Base-by-base conservation (phyloP, 2,888 invertebrate genomes). In the Bhutanitis thaidina region DNA sequence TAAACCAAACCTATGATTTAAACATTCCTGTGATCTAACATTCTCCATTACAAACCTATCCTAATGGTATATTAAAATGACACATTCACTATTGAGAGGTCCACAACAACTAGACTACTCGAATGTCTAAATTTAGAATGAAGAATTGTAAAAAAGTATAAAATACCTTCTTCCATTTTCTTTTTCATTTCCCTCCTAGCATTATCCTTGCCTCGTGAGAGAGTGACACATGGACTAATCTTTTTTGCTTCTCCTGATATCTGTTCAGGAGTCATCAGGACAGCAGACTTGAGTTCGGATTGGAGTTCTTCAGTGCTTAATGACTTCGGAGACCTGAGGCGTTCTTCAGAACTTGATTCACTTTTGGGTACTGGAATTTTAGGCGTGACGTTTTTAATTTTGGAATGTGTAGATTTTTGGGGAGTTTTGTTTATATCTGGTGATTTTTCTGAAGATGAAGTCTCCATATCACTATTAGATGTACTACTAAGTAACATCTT, bases 191-290 rank as follows among this genome's bases (percentile, higher is more conserved):
- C 93, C 40, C 80, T 90, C 29, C 92, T 77, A 0, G 91, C 91
- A 58, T 90, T 92, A 1, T 76, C 81, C 59, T 93, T 93, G 0
- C 93, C 93, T 15, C 93, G 73, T 0, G 91, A 91, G 46, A 90
- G 63, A 0, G 92, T 92, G 0, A 93, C 89, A 67, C 87, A 91
- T 1, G 66, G 66, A 54, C 91, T 91, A 0, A 89, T 74, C 46
- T 78, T 86, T 32, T 65, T 69, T 1, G 63, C 64, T 44, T 71
- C 70, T 5, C 74, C 71, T 0, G 46, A 48, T n/a, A 74, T 71
- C 52, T 79, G 74, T 32, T 77, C 73, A 0, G 81, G 84, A n/a
- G 81, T 84, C 61, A 66, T 59, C 0, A 40, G 48, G 1, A 53
- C 35, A 40, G 66, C 62, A 0, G 53, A 47, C 0, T 59, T 58